Evolutionary conservation across 2,113 vertebrate species (phyloP).

Genomic region (Rhinoptilus africanus): DNA sequence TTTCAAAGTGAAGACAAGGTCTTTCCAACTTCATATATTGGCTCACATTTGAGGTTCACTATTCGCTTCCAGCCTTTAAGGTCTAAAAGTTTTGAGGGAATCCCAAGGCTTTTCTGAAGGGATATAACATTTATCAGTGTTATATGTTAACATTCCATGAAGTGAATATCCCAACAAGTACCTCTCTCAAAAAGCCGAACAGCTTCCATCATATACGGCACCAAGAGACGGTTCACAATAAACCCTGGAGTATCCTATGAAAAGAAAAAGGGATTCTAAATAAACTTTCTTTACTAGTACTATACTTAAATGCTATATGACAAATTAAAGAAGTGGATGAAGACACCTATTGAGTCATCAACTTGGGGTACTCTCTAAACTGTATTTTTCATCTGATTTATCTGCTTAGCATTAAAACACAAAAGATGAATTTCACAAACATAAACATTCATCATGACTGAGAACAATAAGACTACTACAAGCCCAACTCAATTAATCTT

Average conservation of each 20-base stretch:
- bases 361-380: neutral
- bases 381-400: neutral
- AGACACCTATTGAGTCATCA: neutral
- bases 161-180: conserved; percentile 41
- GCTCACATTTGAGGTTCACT: neutral
- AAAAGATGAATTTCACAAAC: neutral
- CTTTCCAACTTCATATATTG: neutral
- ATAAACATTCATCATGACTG: neutral
- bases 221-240: conserved; percentile 92
- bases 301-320: neutral
- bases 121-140: neutral
- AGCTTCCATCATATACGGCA: conserved; percentile 91
- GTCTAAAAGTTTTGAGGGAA: neutral
- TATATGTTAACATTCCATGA: neutral
- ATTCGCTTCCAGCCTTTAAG: neutral
- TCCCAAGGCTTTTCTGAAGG: neutral
- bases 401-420: neutral
- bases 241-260: conserved; percentile 93
- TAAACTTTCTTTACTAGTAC: neutral
- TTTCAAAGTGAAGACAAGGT: neutral
- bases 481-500: neutral
- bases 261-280: neutral
- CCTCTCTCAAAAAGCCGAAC: conserved; percentile 89
- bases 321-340: neutral
- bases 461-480: neutral